Evolutionary conservation across 2,888 invertebrate genomes (phyloP), one percentile per base, ranked within the genome.

Genomic region (Thereva unica): DNA sequence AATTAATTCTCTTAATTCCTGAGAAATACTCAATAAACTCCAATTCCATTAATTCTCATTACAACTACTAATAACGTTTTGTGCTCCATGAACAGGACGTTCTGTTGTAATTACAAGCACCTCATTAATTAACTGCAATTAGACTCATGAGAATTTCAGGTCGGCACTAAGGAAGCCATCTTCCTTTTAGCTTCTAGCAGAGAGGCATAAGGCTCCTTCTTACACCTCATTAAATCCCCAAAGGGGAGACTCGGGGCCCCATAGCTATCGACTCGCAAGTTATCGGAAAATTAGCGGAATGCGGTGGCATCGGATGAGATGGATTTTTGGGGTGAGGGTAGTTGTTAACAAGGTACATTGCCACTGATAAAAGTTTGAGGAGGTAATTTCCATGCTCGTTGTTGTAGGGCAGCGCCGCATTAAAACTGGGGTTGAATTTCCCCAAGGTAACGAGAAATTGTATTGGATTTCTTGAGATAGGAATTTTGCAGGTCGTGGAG

Each of bases 111-210:
- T 61, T 61, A 61, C 40, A 50, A 50, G 61, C 61, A 61, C 50
- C 37, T 61, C 61, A 61, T 61, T 61, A 61, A 61, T 61, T 61
- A 61, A 61, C 61, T 61, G 41, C 61, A 61, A 61, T 61, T 61
- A 61, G 61, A 61, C 61, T 61, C 50, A 61, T 50, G 61, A 61
- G 61, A 23, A 61, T 61, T 61, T n/a, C n/a, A 41, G 41, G 50
- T 50, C 40, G 50, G 9, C 12, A 5, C 61, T 61, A 41, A 61
- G 42, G 41, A 41, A 61, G 61, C 40, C 41, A 49, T 61, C 50
- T 44, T 50, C 35, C 37, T 7, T 38, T 4, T 50, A 23, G 23
- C 61, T 50, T 23, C 23, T 23, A 23, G 23, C 23, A 12, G 38
- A 12, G 38, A 8, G 38, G 40, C 40, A 47, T 37, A 59, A 37